Base-by-base conservation (phyloP, 1,140 invertebrate genomes). In the Apolygus lucorum region DNA sequence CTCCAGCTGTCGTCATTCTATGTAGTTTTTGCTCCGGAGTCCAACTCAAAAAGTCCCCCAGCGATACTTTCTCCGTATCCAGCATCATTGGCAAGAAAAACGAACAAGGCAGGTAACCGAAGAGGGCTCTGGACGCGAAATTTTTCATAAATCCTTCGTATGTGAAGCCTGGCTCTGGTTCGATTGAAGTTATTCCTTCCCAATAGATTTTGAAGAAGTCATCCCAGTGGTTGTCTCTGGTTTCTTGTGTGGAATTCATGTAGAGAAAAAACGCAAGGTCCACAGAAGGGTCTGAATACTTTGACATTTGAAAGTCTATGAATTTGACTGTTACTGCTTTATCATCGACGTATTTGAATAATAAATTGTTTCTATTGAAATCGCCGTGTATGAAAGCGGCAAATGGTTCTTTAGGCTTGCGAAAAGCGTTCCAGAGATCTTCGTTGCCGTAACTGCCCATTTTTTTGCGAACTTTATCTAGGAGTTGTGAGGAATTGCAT, bases 281-380 rank as follows among this genome's bases (percentile, higher is more conserved):
- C 11, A 64, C 14, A 8, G 63, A 2, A 26, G 63, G 63, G 13
- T 26, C 28, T 21, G 63, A 27, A 28, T 26, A 28, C 11, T 4
- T 8, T 14, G 63, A 26, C 13, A 26, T 64, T 2, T 21, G 2
- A 28, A 64, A 28, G 27, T 64, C 63, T 2, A 64, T 25, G 11
- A 64, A 26, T 64, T 64, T 64, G 2, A 64, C 8, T 2, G 4
- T 26, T n/a, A 72, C 72, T 28, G 27, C 27, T 8, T 4, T 26
- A 8, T 26, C 25, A 26, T 21, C 22, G 63, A 2, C 8, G 63
- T 64, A 64, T 28, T 64, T 24, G 28, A 8, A 64, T 4, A 64
- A 26, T 2, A 64, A 2, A 21, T 64, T 64, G 21, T 28, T 84
- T 67, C 77, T 80, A 79, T 81, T 82, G 73, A 79, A 81, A 73